Conservation (phyloP, 1,140 invertebrate species). For the Adelges cooleyi region DNA sequence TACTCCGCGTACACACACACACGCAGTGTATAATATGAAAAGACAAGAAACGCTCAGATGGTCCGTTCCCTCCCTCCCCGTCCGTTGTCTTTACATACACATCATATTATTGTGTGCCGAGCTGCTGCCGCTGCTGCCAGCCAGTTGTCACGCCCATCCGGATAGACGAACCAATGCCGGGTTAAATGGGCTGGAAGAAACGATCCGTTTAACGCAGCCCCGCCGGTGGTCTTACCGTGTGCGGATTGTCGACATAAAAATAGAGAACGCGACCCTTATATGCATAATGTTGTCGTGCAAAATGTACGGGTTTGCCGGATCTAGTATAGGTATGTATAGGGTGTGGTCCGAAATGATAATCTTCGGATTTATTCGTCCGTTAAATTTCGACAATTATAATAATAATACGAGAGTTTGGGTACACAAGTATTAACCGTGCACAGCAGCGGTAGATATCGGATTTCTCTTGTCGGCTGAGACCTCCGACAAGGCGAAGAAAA, state of each 20-base stretch:
- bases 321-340: neutral
- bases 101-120: no score
- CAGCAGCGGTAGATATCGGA: constrained; percentile 11
- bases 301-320: no score
- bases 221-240: neutral
- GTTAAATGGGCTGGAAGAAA: constrained; percentile 15
- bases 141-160: constrained; percentile 9
- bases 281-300: neutral
- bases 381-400: constrained; percentile 17
- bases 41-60: no score
- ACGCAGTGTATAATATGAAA: no score
- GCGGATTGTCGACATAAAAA: neutral
- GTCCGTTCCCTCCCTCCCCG: no score
- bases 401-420: no score
- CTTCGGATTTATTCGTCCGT: constrained; percentile 21
- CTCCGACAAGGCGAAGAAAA: neutral
- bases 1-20: no score
- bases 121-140: no score
- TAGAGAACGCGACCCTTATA: neutral
- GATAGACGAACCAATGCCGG: constrained; percentile 6
- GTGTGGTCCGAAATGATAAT: constrained; percentile 10
- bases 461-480: constrained; percentile 1
- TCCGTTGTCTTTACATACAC: no score
- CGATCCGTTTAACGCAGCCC: neutral
- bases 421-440: no score